Percentiles rank a stretch among this genome's conserved stretches.
phyloP scores from a whole-genome alignment of 2,113 vertebrate genomes.

The Nerophis lumbriciformis region DNA sequence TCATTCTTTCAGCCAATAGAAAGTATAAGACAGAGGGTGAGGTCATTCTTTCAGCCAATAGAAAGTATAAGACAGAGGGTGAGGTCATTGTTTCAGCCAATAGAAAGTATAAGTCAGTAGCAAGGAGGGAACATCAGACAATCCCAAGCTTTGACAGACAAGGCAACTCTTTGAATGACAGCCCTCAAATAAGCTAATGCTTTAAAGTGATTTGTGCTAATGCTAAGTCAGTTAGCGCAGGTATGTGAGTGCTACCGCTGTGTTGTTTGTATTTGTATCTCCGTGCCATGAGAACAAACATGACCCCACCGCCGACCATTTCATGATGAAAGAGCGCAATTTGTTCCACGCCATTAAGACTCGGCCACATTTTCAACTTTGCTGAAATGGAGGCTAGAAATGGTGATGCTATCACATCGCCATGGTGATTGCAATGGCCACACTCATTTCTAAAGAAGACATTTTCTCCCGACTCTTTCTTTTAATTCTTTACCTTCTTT shows the following conservation, averaged over 20 bases:
- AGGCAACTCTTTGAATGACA: conserved; percentile 33
- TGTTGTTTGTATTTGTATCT: conserved; percentile 19
- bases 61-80: too few relatives aligned
- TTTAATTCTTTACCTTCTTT: background rate
- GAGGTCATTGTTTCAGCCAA: too few relatives aligned
- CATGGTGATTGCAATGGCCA: conserved; percentile 59
- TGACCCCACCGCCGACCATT: conserved; percentile 39
- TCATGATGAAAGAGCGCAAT: conserved; percentile 47
- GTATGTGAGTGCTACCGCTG: conserved; percentile 33
- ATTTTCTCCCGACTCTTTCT: conserved; percentile 13
- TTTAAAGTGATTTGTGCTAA: conserved; percentile 35
- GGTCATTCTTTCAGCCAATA: too few relatives aligned
- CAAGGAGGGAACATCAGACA: too few relatives aligned
- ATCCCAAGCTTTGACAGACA: conserved; percentile 26
- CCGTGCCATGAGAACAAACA: conserved; percentile 26
- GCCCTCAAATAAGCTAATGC: conserved; percentile 47
- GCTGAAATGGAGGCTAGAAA: conserved; percentile 32
- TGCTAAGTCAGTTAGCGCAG: conserved; percentile 48
- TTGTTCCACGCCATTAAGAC: conserved; percentile 42
- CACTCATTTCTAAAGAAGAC: conserved; percentile 33
- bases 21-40: too few relatives aligned
- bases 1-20: too few relatives aligned
- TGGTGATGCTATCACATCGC: conserved; percentile 32
- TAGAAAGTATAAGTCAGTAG: too few relatives aligned
- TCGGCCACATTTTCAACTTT: conserved; percentile 46